Evolutionary conservation across 2,113 vertebrate genomes (phyloP), one percentile per base, ranked within the genome.

Genomic region (Spea multiplicata): DNA sequence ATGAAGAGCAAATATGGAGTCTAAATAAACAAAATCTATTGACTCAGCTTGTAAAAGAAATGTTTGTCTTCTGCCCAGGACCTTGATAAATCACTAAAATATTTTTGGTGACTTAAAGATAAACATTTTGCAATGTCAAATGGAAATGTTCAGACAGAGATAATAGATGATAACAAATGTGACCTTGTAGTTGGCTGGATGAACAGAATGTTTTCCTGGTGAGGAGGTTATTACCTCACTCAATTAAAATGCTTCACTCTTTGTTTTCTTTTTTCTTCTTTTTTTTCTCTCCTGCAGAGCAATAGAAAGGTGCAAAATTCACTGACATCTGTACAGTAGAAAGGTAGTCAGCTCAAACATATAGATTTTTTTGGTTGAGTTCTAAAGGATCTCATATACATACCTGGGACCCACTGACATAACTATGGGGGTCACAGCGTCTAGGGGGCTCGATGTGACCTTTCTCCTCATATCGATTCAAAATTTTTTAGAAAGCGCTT

Each of bases 71-170:
- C 52, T n/a, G 71, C 71, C 44, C 9, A 6, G 53, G 14, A 73
- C 71, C 53, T 73, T 13, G 8, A 73, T 73, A 57, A 73, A 73
- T 73, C 71, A 59, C 71, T n/a, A 45, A 44, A 55, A 59, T 57
- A 14, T 73, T 73, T 73, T 73, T 57, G 47, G n/a, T 5, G 71
- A 73, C 71, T 44, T 45, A 44, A 14, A 52, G 53, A 73, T 73
- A 73, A 73, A 59, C 44, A 45, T 44, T 72, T 57, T 59, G 71
- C 71, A 57, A 16, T 73, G 69, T 73, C n/a, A 73, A 73, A 73
- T 59, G 71, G 44, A 73, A 59, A 49, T 48, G 48, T 73, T 59
- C 71, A 73, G 71, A 7, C 71, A 3, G 49, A 57, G 71, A 73
- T 73, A 57, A 59, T 5, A 30, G 49, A 44, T 5, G 49, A 71